These are phyloP conservation scores for Nymphicus hollandicus DNA, from an alignment of 2,113 vertebrate species.

Conservation along the genomic window DNA sequence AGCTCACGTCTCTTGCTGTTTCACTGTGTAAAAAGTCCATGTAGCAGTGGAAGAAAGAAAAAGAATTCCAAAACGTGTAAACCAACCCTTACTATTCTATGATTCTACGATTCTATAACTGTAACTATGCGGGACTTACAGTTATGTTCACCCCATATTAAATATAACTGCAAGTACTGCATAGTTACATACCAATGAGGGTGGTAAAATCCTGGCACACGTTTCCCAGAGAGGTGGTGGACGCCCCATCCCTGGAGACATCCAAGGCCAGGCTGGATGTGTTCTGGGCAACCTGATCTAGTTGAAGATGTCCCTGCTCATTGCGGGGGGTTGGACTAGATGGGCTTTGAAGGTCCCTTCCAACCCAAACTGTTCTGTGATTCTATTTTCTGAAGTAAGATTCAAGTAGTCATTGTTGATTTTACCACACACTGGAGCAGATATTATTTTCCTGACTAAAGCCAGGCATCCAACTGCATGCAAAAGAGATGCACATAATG, in stretches of 20 bases:
- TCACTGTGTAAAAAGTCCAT: not conserved
- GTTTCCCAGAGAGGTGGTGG: not conserved
- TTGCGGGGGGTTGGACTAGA: not conserved
- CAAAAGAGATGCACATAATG: not conserved
- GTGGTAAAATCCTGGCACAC: not conserved
- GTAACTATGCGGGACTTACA: not conserved
- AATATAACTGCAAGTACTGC: not conserved
- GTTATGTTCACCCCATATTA: not conserved
- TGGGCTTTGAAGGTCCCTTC: not conserved
- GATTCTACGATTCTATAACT: not conserved
- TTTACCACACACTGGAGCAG: not conserved
- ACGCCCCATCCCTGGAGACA: not conserved
- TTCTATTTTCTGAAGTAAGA: not conserved
- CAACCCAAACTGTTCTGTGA: not conserved
- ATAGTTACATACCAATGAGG: not conserved
- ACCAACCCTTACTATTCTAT: not conserved
- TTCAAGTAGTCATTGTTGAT: not conserved
- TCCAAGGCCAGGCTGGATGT: not conserved
- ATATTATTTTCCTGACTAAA: constrained; percentile 13
- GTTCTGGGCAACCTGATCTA: not conserved
- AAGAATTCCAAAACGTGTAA: not conserved
- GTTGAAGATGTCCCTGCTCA: not conserved
- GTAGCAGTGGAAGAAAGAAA: not conserved
- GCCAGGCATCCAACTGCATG: not conserved
- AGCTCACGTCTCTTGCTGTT: no score